A percentile compares a stretch with the other conserved stretches of the same genome.
Conservation (phyloP, 2,113 vertebrate species). For the Erythrolamprus reginae region DNA sequence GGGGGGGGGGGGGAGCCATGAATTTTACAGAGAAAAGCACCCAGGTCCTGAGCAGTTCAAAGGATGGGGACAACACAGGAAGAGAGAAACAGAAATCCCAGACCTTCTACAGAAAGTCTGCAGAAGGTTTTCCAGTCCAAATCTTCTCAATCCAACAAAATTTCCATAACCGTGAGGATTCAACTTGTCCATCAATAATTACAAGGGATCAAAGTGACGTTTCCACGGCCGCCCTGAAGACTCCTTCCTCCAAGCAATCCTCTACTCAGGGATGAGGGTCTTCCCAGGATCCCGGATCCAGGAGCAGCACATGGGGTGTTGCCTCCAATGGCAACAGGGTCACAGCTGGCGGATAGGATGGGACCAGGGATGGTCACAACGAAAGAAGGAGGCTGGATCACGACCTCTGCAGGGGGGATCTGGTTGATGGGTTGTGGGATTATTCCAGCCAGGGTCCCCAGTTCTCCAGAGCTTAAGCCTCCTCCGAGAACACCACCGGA, state of each 20-base stretch:
- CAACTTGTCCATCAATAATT: background rate
- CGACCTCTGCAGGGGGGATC: background rate
- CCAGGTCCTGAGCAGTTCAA: background rate
- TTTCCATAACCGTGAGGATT: background rate
- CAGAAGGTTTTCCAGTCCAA: background rate
- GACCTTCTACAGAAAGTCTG: background rate
- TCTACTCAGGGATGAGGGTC: fast-evolving
- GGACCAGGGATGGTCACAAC: background rate
- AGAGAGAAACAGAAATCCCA: background rate
- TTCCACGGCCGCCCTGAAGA: background rate
- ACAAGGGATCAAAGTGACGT: background rate
- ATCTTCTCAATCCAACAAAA: background rate
- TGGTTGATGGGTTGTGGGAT: background rate
- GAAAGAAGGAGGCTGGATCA: background rate
- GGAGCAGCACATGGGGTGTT: background rate
- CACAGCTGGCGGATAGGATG: background rate
- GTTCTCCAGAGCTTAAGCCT: too few species aligned
- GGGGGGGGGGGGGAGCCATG: background rate
- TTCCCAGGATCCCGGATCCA: background rate
- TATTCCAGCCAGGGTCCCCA: too few species aligned
- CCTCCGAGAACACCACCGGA: too few species aligned
- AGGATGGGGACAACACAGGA: background rate
- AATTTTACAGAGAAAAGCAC: background rate
- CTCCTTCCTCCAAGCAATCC: background rate
- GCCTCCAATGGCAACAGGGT: background rate